Conservation (phyloP, 2,888 invertebrate species). For the Mantis religiosa region DNA sequence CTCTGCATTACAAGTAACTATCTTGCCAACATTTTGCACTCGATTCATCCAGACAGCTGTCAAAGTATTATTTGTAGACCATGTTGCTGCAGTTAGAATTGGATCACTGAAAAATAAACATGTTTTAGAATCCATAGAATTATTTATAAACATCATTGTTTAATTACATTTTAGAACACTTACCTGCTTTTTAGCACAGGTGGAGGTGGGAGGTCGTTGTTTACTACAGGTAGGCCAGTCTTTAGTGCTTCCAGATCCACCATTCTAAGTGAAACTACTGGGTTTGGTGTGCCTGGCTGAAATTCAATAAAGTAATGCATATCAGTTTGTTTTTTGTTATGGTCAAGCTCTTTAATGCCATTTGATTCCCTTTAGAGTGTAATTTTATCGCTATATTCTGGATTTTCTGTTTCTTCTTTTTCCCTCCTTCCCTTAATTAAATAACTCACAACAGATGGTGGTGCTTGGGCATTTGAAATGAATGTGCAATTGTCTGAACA, state of each 20-base stretch:
- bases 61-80: slow-evolving; percentile 66
- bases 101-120: slow-evolving; percentile 18
- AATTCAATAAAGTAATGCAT: slow-evolving; percentile 25
- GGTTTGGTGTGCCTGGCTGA: slow-evolving; percentile 64
- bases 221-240: neutral
- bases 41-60: slow-evolving; percentile 86
- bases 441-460: no score
- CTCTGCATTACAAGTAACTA: slow-evolving; percentile 58
- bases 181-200: slow-evolving; percentile 34
- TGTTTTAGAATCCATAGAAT: neutral
- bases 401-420: no score
- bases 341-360: no score
- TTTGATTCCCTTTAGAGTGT: no score
- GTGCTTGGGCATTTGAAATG: no score
- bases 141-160: neutral
- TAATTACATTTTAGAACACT: neutral
- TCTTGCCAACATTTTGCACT: slow-evolving; percentile 70
- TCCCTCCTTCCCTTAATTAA: no score
- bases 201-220: slow-evolving; percentile 41
- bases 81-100: slow-evolving; percentile 56
- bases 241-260: slow-evolving; percentile 50
- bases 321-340: no score
- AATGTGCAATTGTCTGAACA: no score
- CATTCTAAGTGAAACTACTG: slow-evolving; percentile 58
- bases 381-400: no score